Evolutionary conservation across 2,113 vertebrate genomes (phyloP), one percentile per base, ranked within the genome.

Genomic region (Mola mola): DNA sequence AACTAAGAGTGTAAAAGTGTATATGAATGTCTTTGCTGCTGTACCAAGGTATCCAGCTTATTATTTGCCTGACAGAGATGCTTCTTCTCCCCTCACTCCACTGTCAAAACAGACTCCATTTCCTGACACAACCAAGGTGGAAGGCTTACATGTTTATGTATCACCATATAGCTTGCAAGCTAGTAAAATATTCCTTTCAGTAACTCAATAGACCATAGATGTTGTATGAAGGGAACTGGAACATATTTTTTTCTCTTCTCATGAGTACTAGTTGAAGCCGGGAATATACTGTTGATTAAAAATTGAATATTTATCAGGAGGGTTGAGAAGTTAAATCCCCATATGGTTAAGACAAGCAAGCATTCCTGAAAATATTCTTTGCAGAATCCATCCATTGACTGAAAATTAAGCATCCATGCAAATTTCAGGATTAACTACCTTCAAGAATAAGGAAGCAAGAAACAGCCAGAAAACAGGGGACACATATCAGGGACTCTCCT

Each of bases 1-100:
- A 16, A 25, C 46, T 21, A 22, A 4, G 15, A n/a, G 58, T 20
- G 29, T 16, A 40, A 21, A 41, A 34, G 36, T 7, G 33, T 22
- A 17, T 11, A 51, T 62, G 20, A 8, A 3, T 11, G 17, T 49
- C n/a, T 43, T 47, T 33, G 51, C 58, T 51, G 48, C 22, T 8
- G 25, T 15, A 36, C 29, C 16, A 1, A 7, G 51, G 42, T 21
- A 49, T 50, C 52, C 29, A 25, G 41, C 38, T 57, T 56, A 61
- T 65, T 75, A 78, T 69, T 28, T 47, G 40, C n/a, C 36, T 67
- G 37, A 70, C 43, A 60, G 60, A 51, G 15, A 62, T 2, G 17
- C 31, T 59, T 52, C 61, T 51, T 31, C 52, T 49, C 12, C 28
- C 21, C 28, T 60, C 38, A 33, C 52, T 61, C 66, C 12, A 17